Conservation (phyloP, 2,888 invertebrate genomes). For the Zygaena filipendulae region DNA sequence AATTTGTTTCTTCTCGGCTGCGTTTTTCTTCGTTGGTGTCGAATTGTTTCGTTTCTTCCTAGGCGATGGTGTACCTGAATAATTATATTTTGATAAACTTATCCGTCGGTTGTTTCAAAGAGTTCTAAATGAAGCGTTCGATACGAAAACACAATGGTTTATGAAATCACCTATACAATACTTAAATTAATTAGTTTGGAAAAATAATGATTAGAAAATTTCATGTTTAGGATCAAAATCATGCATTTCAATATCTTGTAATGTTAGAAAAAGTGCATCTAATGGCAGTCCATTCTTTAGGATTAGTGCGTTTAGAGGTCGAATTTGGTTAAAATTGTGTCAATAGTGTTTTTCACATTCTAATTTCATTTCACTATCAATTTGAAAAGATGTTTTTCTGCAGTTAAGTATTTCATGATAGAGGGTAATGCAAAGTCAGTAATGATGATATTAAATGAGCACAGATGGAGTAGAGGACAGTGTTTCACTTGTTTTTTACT, state of each 20-base stretch:
- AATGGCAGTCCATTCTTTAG: constrained; percentile 57
- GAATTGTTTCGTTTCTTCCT: constrained; percentile 84
- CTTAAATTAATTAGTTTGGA: constrained; percentile 22
- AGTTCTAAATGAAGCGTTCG: constrained; percentile 28
- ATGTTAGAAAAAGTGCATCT: constrained; percentile 32
- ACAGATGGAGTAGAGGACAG: too few species aligned
- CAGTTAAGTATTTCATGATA: too few species aligned
- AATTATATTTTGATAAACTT: constrained; percentile 18
- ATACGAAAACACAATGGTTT: constrained; percentile 38
- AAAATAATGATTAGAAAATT: constrained; percentile 21
- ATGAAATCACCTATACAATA: constrained; percentile 40
- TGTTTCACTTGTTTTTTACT: too few species aligned
- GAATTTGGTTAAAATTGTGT: constrained; percentile 18
- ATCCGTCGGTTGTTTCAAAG: too few species aligned
- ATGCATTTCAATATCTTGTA: constrained; percentile 31
- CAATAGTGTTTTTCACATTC: too few species aligned
- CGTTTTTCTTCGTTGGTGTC: constrained; percentile 80
- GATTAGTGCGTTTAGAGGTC: constrained; percentile 28
- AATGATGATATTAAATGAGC: too few species aligned
- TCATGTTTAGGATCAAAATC: constrained; percentile 25
- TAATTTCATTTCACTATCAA: too few species aligned
- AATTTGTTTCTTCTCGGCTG: constrained; percentile 82
- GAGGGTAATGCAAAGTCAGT: too few species aligned
- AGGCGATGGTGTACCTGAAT: constrained; percentile 79
- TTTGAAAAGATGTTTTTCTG: too few species aligned